phyloP scores from a whole-genome alignment of 2,113 vertebrate genomes.

The Melanerpes aurifrons region DNA sequence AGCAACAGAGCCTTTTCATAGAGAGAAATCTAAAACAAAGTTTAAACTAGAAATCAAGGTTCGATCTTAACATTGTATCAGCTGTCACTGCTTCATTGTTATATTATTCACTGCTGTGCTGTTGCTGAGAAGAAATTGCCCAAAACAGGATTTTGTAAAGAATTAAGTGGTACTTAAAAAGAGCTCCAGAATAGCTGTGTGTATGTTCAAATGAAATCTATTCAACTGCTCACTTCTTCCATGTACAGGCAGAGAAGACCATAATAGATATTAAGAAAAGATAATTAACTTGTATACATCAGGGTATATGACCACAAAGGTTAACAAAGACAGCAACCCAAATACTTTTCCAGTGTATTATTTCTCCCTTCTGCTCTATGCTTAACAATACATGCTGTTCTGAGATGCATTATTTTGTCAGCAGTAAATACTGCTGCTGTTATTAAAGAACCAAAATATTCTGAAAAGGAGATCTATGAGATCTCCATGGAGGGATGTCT shows the following conservation, averaged over 20 bases:
- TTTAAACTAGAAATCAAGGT: neutral
- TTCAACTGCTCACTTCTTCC: neutral
- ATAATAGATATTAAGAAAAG: conserved; percentile 1
- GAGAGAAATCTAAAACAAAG: neutral
- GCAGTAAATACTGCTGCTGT: neutral
- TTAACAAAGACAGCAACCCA: neutral
- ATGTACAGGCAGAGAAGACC: neutral
- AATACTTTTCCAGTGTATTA: neutral
- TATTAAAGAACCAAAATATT: neutral
- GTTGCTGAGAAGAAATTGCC: conserved; percentile 15
- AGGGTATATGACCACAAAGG: neutral
- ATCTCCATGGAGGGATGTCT: neutral
- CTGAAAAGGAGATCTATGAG: neutral
- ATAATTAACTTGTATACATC: neutral
- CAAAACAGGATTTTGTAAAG: neutral
- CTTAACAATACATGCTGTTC: neutral
- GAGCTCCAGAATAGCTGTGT: neutral
- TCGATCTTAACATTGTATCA: neutral
- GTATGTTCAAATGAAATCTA: neutral
- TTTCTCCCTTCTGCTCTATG: neutral
- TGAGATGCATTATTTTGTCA: neutral
- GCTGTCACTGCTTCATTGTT: neutral
- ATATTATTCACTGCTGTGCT: conserved; percentile 14
- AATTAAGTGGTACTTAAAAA: neutral
- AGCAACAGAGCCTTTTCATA: neutral